Percentiles rank a stretch among this genome's conserved stretches.
Conservation (phyloP, 1,140 invertebrate species). For the Conus betulinus region DNA sequence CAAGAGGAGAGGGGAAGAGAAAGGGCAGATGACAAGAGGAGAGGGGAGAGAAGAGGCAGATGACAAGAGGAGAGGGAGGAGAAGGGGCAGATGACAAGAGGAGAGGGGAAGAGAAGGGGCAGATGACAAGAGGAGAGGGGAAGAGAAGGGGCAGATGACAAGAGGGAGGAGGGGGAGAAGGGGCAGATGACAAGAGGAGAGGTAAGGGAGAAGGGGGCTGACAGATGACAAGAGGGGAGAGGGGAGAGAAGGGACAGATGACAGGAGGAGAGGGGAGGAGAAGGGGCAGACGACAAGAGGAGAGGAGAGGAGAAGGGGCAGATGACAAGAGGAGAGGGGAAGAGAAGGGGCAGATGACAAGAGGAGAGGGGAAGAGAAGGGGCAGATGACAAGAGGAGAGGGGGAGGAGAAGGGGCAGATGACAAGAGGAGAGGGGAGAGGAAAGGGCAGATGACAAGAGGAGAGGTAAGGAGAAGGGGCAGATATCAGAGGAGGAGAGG, state of each 20-base stretch:
- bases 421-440: not conserved
- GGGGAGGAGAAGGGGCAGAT: not conserved
- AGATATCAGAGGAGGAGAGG: not conserved
- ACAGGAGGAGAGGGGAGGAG: not conserved
- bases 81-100: not conserved
- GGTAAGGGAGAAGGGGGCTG: too few species aligned
- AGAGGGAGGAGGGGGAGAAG: too few species aligned
- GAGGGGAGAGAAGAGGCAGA: not conserved
- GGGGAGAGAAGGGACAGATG: not conserved
- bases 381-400: not conserved
- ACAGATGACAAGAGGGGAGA: too few species aligned
- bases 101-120: not conserved
- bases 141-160: too few species aligned
- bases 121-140: not conserved
- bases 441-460: not conserved
- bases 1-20: not conserved
- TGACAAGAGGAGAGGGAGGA: not conserved
- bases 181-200: too few species aligned
- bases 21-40: not conserved
- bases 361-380: not conserved
- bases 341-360: not conserved
- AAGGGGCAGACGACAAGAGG: not conserved
- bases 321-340: not conserved
- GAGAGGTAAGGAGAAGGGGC: not conserved
- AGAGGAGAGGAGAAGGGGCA: not conserved